Evolutionary conservation across 2,113 vertebrate genomes (phyloP).

Genomic region (Columba janthina): DNA sequence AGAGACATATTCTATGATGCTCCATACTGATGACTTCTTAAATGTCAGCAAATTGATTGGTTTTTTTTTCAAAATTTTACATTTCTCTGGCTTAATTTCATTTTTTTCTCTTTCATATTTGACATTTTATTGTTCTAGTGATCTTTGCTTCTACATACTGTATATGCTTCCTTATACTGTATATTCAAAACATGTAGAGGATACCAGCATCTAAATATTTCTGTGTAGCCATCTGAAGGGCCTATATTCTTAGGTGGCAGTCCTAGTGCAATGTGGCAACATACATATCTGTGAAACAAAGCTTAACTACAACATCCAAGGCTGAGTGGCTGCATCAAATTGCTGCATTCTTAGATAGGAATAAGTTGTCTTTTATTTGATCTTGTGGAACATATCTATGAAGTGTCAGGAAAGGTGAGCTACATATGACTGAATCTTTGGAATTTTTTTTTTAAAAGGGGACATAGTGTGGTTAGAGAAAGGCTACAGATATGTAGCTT

Average conservation of each 20-base stretch:
- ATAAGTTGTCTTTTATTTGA: neutral
- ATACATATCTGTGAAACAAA: rapidly evolving
- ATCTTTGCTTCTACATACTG: neutral
- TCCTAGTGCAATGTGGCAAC: rapidly evolving
- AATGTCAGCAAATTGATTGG: neutral
- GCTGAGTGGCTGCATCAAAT: neutral
- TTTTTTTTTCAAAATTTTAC: rapidly evolving
- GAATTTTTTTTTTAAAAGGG: neutral
- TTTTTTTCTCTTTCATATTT: neutral
- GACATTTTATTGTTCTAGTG: neutral
- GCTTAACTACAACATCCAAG: neutral
- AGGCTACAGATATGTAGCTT: neutral
- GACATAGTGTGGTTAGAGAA: neutral
- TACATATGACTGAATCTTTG: neutral
- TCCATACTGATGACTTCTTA: neutral
- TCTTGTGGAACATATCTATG: neutral
- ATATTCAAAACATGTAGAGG: neutral
- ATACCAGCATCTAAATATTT: neutral
- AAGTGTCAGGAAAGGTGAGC: neutral
- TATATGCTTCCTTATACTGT: neutral
- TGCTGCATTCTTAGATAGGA: neutral
- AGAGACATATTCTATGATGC: neutral
- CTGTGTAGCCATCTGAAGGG: neutral
- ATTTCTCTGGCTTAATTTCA: neutral
- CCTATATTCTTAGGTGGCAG: neutral